Base-by-base conservation (phyloP, 2,797 vertebrate genomes). In the Danio kyathit region DNA sequence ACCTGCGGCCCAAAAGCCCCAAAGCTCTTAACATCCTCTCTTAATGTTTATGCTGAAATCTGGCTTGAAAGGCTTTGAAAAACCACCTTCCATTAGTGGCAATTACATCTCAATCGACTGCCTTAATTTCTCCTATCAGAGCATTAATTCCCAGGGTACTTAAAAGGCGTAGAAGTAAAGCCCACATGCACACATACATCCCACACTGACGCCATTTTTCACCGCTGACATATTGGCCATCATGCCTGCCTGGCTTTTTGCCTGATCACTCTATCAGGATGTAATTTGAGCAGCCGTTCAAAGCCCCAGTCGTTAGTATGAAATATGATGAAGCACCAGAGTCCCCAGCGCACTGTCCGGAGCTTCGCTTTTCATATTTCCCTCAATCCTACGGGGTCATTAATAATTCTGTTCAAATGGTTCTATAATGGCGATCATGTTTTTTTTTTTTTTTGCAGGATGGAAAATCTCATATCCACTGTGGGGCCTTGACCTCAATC, bases 221-320 rank as follows among this genome's bases (percentile, higher is more conserved):
- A 65, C n/a, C 48, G 43, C 51, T 81, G 66, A 74, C 76, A 76
- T 70, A 79, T 66, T 84, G 57, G 17, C 76, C 64, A 80, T 80
- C 80, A 82, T 73, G 65, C 67, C 61, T 77, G 75, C 41, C 82
- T 80, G 78, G 70, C 81, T 75, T 60, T 70, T 51, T 52, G 60
- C 79, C 82, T 82, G 76, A 86, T 86, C 70, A 84, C 79, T 86
- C 74, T 75, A 83, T 81, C 73, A 82, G 76, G 60, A 70, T 77
- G 81, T 80, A 74, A 85, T 86, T 65, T 82, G 83, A 83, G 75
- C 75, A 49, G 65, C 38, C 80, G 43, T 69, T 83, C 78, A 78
- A 81, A 65, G 75, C 10, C 66, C 59, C 21, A 60, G 49, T 86
- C 64, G n/a, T 83, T 81, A 76, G 48, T 16, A 66, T 75, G 82